Conservation (phyloP, 2,113 vertebrate genomes). For the Lontra canadensis region DNA sequence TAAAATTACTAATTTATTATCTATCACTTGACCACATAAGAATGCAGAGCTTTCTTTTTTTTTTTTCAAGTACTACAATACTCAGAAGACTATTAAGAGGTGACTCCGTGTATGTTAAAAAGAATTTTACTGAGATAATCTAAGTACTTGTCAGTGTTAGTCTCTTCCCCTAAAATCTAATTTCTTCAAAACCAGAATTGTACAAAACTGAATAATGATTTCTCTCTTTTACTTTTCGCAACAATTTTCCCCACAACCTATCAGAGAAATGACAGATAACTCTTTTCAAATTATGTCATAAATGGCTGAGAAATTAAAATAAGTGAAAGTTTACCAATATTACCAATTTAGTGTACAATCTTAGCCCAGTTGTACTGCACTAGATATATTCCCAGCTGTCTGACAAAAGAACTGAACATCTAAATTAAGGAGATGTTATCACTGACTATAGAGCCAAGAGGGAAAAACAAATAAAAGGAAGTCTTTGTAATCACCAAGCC, state of each 20-base stretch:
- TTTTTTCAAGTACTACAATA: not conserved
- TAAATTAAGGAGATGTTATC: not conserved
- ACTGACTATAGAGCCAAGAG: not conserved
- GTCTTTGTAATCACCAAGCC: not conserved
- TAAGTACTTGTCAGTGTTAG: not conserved
- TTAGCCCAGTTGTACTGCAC: not conserved
- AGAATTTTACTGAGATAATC: not conserved
- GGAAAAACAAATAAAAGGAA: not conserved
- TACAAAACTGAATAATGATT: not conserved
- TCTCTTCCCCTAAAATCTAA: not conserved
- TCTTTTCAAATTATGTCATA: not conserved
- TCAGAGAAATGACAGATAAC: not conserved
- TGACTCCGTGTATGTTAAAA: not conserved
- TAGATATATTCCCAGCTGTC: not conserved
- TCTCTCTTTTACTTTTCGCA: not conserved
- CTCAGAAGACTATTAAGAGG: not conserved
- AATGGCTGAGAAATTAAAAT: not conserved
- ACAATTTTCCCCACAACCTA: not conserved
- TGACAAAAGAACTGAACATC: not conserved
- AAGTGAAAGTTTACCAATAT: not conserved
- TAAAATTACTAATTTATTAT: not conserved
- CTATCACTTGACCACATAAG: not conserved
- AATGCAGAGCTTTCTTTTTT: not conserved
- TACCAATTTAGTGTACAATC: not conserved
- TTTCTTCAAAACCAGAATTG: not conserved